A percentile compares a stretch with the other conserved stretches of the same genome.
Evolutionary conservation across 2,888 invertebrate genomes (phyloP).

Genomic region (Junonia oenone): DNA sequence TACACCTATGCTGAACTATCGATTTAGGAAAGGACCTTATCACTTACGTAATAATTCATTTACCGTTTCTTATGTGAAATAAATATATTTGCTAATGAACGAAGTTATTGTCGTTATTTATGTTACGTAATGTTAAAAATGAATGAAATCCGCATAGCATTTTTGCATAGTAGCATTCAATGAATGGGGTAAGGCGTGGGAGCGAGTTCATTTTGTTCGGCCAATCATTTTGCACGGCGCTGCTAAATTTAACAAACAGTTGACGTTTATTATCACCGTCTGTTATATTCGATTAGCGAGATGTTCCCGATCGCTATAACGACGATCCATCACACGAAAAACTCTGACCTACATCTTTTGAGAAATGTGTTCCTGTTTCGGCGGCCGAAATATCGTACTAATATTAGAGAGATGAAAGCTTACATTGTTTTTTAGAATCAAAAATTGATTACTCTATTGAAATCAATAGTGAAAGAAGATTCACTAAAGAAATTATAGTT

Average conservation of each 20-base stretch:
- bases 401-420: not conserved
- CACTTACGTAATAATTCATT: too few relatives aligned
- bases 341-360: not conserved
- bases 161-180: constrained; percentile 9
- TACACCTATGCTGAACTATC: too few relatives aligned
- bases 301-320: not conserved
- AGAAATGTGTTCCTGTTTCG: not conserved
- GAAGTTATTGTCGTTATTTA: not conserved
- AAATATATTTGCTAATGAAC: not conserved
- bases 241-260: constrained; percentile 27
- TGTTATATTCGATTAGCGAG: not conserved
- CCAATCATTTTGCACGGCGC: constrained; percentile 19
- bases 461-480: too few relatives aligned
- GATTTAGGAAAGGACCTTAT: too few relatives aligned
- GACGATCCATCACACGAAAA: not conserved
- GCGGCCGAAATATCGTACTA: not conserved
- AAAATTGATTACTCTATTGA: too few relatives aligned
- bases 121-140: not conserved
- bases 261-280: constrained; percentile 9
- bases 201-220: not conserved
- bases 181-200: constrained; percentile 13
- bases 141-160: not conserved
- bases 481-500: too few relatives aligned
- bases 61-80: too few relatives aligned
- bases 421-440: too few relatives aligned